Evolutionary conservation across 2,888 invertebrate species (phyloP).

Genomic region (Aphrophora alni): DNA sequence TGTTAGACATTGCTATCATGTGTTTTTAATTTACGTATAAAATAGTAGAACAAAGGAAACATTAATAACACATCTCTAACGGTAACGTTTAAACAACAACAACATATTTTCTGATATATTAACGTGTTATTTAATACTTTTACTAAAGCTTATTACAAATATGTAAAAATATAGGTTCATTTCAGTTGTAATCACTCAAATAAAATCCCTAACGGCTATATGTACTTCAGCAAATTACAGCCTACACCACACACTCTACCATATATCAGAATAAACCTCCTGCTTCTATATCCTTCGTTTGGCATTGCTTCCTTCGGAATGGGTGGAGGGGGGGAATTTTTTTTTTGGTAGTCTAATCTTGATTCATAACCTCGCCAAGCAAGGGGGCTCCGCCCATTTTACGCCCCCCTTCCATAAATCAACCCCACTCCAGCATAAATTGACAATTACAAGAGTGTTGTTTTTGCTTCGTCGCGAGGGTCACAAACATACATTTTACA

Average conservation of each 20-base stretch:
- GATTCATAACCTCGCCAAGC: background rate
- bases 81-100: too few species aligned
- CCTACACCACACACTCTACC: background rate
- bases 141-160: too few species aligned
- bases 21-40: too few species aligned
- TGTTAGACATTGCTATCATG: too few species aligned
- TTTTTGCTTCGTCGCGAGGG: background rate
- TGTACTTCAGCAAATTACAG: background rate
- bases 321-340: background rate
- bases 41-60: too few species aligned
- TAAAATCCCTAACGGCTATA: background rate
- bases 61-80: too few species aligned
- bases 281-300: background rate
- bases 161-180: too few species aligned
- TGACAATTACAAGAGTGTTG: background rate
- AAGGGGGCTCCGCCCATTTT: constrained; percentile 3
- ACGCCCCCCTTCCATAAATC: background rate
- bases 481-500: background rate
- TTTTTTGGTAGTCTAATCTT: constrained; percentile 1
- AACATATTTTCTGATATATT: too few species aligned
- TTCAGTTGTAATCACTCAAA: background rate
- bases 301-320: background rate
- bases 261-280: background rate
- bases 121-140: too few species aligned
- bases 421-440: background rate